Percentiles rank a stretch among this genome's conserved stretches.
Conservation (phyloP, 2,888 invertebrate genomes). For the Odontocerum albicorne region DNA sequence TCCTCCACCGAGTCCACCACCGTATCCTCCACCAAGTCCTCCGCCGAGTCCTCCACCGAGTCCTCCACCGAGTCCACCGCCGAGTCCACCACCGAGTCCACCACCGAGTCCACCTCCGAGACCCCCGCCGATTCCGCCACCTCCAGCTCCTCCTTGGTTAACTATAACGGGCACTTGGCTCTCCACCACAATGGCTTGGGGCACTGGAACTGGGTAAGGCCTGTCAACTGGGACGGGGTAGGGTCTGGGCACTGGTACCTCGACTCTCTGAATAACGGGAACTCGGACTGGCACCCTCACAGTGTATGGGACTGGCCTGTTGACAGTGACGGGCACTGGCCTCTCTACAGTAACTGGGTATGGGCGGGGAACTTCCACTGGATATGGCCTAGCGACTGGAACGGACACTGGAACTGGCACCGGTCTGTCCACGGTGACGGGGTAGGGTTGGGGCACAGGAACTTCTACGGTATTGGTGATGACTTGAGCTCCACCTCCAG, state of each 20-base stretch:
- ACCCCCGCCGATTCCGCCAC: too few species aligned
- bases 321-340: conserved; percentile 24
- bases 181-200: conserved; percentile 41
- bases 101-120: too few species aligned
- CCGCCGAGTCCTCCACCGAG: too few species aligned
- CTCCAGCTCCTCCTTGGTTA: too few species aligned
- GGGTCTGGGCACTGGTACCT: conserved; percentile 42
- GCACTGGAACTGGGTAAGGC: conserved; percentile 54
- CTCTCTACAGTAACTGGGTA: conserved; percentile 29
- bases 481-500: conserved; percentile 11
- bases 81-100: too few species aligned
- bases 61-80: too few species aligned
- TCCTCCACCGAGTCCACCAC: too few species aligned
- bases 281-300: conserved; percentile 28
- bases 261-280: conserved; percentile 28
- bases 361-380: conserved; percentile 49
- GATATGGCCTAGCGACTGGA: conserved; percentile 56
- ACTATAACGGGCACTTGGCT: conserved; percentile 49
- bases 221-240: conserved; percentile 55
- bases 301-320: conserved; percentile 30
- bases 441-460: conserved; percentile 55
- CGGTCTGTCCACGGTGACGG: conserved; percentile 54
- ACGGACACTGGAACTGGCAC: conserved; percentile 53
- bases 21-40: too few species aligned
- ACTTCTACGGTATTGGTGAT: conserved; percentile 54